A percentile compares a stretch with the other conserved stretches of the same genome.
These are phyloP conservation scores for Meta bourneti DNA, from an alignment of 2,888 invertebrate species.

Conservation along the genomic window DNA sequence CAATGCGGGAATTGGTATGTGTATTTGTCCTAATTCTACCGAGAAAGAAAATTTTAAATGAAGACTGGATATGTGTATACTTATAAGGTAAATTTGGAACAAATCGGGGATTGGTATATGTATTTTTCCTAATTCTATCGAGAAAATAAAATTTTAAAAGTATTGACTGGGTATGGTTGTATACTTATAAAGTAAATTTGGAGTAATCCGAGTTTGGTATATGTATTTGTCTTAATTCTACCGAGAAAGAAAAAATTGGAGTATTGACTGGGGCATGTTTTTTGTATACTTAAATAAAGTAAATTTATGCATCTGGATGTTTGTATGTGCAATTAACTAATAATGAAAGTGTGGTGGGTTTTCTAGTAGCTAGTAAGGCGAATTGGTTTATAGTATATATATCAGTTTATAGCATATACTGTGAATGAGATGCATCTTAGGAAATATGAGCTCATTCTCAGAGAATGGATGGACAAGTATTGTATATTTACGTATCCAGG, in stretches of 20 bases:
- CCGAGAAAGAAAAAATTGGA: no score
- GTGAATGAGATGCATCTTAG: neutral
- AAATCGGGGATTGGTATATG: neutral
- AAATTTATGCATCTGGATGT: no score
- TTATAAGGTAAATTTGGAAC: neutral
- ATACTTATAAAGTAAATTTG: no score
- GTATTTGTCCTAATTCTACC: neutral
- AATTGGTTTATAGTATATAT: no score
- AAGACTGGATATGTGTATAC: neutral
- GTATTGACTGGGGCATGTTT: no score
- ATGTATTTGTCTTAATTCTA: no score
- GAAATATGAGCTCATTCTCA: conserved; percentile 3
- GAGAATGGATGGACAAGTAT: neutral
- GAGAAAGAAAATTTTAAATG: neutral
- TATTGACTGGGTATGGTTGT: neutral
- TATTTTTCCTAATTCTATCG: neutral
- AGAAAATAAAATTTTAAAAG: neutral
- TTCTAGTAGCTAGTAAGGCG: no score
- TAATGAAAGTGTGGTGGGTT: no score
- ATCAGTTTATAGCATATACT: neutral
- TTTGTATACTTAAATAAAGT: no score
- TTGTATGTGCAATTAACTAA: no score
- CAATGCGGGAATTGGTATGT: neutral
- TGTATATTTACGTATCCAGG: neutral
- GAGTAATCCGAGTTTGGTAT: neutral